Evolutionary conservation across 2,888 invertebrate species (phyloP), one percentile per base, ranked within the genome.

Genomic region (Chrysolina americana): DNA sequence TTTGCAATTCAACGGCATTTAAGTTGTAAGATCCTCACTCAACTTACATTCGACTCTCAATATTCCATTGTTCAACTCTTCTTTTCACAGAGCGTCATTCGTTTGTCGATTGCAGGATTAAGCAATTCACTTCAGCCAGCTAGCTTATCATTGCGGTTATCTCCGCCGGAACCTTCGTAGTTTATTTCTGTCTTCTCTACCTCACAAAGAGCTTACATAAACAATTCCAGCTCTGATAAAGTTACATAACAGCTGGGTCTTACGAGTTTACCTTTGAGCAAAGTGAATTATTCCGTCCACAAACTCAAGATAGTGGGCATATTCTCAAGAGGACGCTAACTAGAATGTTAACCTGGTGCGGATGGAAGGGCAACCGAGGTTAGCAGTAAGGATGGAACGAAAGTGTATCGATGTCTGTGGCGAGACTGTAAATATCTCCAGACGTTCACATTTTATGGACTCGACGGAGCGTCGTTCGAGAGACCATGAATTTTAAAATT

Each of bases 231-330:
- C n/a, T 59, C 59, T 59, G 59, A 59, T 19, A 65, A 65, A 48
- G 48, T 65, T 65, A 23, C 48, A 47, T 36, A 44, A 65, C 36
- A 47, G 47, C 47, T 21, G 17, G 47, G 48, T 47, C 65, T 70
- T 50, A 53, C 23, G 41, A 53, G 64, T 65, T 70, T 70, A 70
- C 50, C 70, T 70, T 64, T 21, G 62, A 53, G 41, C 53, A 70
- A 70, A 70, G 53, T 41, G 65, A 70, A 65, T 70, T 70, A 70
- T 53, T 70, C 21, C 19, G 47, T 17, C 62, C 69, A 69, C 28
- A 47, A 19, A 21, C 36, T 23, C 28, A 13, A 48, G 28, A 47
- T 28, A 56, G n/a, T 56, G 56, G 21, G 28, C 36, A 28, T 59
- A 59, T 59, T 59, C 59, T 59, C 59, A 8, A 28, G 36, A 59